Evolutionary conservation across 23 tunicate species (phyloP).

Genomic region (Halocynthia aurantium): DNA sequence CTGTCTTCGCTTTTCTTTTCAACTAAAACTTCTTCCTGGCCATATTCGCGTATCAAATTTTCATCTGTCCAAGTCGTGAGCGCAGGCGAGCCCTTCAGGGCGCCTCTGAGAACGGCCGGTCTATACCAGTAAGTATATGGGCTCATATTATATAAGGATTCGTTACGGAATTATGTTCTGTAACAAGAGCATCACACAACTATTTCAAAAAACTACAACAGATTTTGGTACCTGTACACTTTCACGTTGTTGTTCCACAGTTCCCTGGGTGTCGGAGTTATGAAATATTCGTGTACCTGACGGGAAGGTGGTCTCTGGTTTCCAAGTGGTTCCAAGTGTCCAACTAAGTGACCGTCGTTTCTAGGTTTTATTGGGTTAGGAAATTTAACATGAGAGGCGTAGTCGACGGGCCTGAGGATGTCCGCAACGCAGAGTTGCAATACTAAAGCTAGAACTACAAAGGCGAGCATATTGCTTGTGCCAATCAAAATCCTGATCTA

Average conservation of each 20-base stretch:
- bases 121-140: too few relatives aligned
- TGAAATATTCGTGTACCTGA: slow-evolving; percentile 54
- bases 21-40: slow-evolving; percentile 71
- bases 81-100: slow-evolving; percentile 65
- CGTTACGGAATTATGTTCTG: too few relatives aligned
- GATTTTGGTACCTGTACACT: slow-evolving; percentile 12
- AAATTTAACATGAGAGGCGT: background rate
- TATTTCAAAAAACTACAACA: background rate
- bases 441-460: too few relatives aligned
- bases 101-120: slow-evolving; percentile 74
- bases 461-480: too few relatives aligned
- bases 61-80: slow-evolving; percentile 55
- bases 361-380: background rate
- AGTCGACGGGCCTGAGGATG: too few relatives aligned
- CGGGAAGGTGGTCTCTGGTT: slow-evolving; percentile 50
- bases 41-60: slow-evolving; percentile 32
- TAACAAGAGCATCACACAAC: too few relatives aligned
- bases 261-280: slow-evolving; percentile 41
- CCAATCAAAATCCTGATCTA: too few relatives aligned
- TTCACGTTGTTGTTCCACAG: slow-evolving; percentile 61
- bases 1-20: slow-evolving; percentile 89
- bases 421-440: too few relatives aligned
- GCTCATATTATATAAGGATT: background rate
- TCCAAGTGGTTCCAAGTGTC: slow-evolving; percentile 50
- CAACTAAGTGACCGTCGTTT: slow-evolving; percentile 25